Base-by-base conservation (phyloP, 2,888 invertebrate species). In the Acleris cristana region DNA sequence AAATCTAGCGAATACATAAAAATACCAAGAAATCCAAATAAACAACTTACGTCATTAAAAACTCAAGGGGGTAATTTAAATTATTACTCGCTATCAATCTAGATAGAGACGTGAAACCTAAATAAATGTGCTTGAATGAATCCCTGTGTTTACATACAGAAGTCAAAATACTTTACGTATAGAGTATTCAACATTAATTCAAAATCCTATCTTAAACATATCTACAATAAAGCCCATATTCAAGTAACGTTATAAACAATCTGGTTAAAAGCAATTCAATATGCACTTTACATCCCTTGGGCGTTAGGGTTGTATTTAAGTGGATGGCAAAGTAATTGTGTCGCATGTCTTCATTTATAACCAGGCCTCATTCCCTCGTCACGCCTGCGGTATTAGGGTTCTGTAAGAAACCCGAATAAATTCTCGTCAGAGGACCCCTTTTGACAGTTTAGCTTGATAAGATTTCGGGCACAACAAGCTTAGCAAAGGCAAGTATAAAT, bases 321-420 rank as follows among this genome's bases (percentile, higher is more conserved):
- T 61, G 61, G 55, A 51, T 45, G 34, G 34, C 3, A 26, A 14
- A 8, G 48, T 52, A 48, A 56, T 57, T 56, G 58, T 53, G 53
- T 57, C 62, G 57, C 67, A 21, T 53, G 67, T 67, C 67, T 67
- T 63, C 67, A 63, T 67, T 58, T 54, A 53, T 62, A 57, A 34
- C 51, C 49, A 30, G 30, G 65, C 44, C 49, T 44, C 60, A 26
- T 52, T 57, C 67, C 58, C 58, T 61, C 48, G 63, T 67, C 67
- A 62, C 62, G 62, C 53, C 57, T 67, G 63, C 54, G 67, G 67
- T 61, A 30, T 61, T 21, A 62, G 62, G 66, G 66, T 40, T 34
- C 61, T 23, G 44, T 52, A 62, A 63, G 62, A 44, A 48, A 67
- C 63, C 40, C 57, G 34, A 53, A 67, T 67, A 67, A 63, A 67